Conservation (phyloP, 2,888 invertebrate species). For the Ametastegia equiseti region DNA sequence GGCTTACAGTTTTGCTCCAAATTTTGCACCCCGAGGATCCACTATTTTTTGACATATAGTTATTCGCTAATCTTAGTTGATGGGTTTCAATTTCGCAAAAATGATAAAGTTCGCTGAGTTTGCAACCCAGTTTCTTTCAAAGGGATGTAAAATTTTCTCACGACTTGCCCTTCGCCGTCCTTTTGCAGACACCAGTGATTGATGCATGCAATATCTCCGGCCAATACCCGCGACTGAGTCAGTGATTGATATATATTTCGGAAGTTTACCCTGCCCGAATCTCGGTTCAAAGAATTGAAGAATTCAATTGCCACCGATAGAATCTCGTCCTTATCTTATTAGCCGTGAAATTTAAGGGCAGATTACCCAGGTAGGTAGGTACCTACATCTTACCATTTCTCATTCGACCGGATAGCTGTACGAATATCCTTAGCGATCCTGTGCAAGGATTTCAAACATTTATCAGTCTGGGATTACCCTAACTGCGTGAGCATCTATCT, state of each 20-base stretch:
- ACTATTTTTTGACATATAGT: no score
- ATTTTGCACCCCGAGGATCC: no score
- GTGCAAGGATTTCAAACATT: background rate
- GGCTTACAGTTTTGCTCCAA: no score
- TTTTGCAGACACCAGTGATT: background rate
- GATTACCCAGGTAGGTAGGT: no score
- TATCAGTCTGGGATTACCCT: background rate
- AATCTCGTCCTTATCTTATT: background rate
- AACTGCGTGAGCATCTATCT: background rate
- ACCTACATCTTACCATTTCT: background rate
- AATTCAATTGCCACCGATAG: background rate
- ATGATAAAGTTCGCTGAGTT: background rate
- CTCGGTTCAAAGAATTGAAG: background rate
- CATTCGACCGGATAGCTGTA: background rate
- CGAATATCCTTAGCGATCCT: slow-evolving; percentile 10
- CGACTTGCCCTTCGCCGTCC: background rate
- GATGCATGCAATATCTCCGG: background rate
- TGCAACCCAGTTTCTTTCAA: background rate
- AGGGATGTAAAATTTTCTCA: background rate
- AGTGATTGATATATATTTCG: background rate
- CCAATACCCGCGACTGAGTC: background rate
- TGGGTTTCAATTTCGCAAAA: background rate
- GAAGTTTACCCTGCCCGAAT: background rate
- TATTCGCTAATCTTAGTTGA: no score
- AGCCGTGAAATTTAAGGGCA: background rate